Base-by-base conservation (phyloP, 2,797 vertebrate species). In the Lutjanus argentimaculatus region DNA sequence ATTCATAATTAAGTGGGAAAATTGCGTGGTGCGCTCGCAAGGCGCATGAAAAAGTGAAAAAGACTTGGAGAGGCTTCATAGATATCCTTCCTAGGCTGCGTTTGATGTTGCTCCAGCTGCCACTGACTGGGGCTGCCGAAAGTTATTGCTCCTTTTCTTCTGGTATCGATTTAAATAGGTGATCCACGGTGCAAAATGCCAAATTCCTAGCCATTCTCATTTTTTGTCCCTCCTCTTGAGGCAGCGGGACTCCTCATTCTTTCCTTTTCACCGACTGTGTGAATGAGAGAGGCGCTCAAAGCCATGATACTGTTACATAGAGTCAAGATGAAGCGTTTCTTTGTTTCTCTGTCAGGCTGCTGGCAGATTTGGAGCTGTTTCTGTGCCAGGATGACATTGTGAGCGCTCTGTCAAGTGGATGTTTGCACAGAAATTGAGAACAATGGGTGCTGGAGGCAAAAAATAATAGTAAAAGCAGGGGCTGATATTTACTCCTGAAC, bases 221-320 rank as follows among this genome's bases (percentile, higher is more conserved):
- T 42, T 63, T 11, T n/a, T 58, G 22, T 7, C 2, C 2, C 3
- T 9, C 15, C 13, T 2, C 43, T 61, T 16, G 61, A 43, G 69
- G 22, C 76, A 72, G 72, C 70, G 7, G 80, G 76, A 46, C 49
- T 63, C 72, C 42, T 74, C 52, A 9, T 55, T 72, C 73, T 65
- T 49, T 45, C 46, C 30, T 36, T 55, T 72, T 40, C 56, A 52
- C 57, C 0, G 49, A 25, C 5, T 65, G 69, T 70, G 56, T 85
- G 86, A 86, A 88, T 72, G 82, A 77, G 71, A 74, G 67, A 77
- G 55, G 61, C 46, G 72, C 69, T 79, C 74, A 80, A 69, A 84
- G 75, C 80, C 59, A 8, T 48, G 43, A 72, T 74, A 10, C 69
- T 57, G 58, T 36, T 30, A 16, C 22, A 16, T 1, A 65, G 73